phyloP scores from a whole-genome alignment of 1,140 invertebrate species.

The Triops longicaudatus region DNA sequence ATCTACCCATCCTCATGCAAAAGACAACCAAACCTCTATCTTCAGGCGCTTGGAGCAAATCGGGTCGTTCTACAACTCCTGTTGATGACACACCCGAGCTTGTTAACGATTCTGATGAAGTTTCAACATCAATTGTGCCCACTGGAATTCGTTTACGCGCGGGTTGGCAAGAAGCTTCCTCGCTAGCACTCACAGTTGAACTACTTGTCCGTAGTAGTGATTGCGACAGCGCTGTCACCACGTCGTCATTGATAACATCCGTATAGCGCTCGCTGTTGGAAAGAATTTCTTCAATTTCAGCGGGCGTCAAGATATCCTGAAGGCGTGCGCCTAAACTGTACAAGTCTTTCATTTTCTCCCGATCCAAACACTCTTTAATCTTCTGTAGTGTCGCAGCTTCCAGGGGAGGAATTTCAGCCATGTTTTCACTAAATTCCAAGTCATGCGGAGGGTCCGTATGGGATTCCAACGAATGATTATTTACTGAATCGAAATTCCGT shows the following conservation, averaged over 20 bases:
- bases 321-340: constrained; percentile 38
- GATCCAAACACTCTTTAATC: constrained; percentile 36
- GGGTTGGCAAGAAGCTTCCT: neutral
- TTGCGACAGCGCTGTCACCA: constrained; percentile 36
- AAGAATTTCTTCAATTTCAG: constrained; percentile 40
- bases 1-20: constrained; percentile 3
- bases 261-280: constrained; percentile 37
- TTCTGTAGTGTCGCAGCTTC: constrained; percentile 34
- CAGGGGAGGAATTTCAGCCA: constrained; percentile 24
- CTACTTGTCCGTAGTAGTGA: constrained; percentile 23
- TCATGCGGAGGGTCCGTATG: neutral
- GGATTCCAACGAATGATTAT: neutral
- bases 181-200: constrained; percentile 17
- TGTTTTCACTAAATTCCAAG: neutral
- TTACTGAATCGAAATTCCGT: constrained; percentile 29
- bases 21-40: constrained; percentile 21
- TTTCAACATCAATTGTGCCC: neutral
- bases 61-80: neutral
- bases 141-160: neutral
- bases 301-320: constrained; percentile 37
- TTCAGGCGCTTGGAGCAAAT: constrained; percentile 16
- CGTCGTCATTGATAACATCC: constrained; percentile 36
- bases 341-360: constrained; percentile 38
- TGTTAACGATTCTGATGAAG: neutral
- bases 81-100: neutral